phyloP scores from a whole-genome alignment of 2,888 invertebrate species.

The Erynnis tages region DNA sequence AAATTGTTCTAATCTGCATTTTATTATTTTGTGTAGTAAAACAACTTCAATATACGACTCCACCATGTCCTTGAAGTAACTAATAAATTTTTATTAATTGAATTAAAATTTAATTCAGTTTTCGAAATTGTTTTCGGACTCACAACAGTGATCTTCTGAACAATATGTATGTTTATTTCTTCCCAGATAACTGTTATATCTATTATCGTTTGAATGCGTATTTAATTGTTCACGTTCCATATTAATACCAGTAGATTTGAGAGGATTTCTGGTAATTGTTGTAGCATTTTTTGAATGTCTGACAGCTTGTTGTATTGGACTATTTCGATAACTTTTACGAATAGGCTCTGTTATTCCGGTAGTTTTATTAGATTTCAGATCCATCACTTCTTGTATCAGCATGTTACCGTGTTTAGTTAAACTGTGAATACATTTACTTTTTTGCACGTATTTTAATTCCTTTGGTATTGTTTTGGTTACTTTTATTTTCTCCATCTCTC shows the following conservation, averaged over 20 bases:
- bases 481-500: slow-evolving; percentile 23
- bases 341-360: not conserved
- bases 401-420: slow-evolving; percentile 1
- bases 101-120: no score
- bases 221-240: not conserved
- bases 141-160: no score
- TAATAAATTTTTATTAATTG: no score
- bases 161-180: not conserved
- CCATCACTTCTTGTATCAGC: slow-evolving; percentile 2
- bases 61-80: no score
- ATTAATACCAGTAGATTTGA: slow-evolving; percentile 41
- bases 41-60: no score
- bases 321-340: not conserved
- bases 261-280: slow-evolving; percentile 45
- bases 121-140: no score
- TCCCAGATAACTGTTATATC: not conserved
- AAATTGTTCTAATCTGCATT: no score
- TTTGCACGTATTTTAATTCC: not conserved
- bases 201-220: not conserved
- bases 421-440: slow-evolving; percentile 16
- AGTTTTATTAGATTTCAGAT: not conserved
- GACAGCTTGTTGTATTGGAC: not conserved
- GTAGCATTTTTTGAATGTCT: slow-evolving; percentile 35
- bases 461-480: not conserved
- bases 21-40: no score